phyloP scores from a whole-genome alignment of 2,888 invertebrate species.

The Apodemia hepburni region DNA sequence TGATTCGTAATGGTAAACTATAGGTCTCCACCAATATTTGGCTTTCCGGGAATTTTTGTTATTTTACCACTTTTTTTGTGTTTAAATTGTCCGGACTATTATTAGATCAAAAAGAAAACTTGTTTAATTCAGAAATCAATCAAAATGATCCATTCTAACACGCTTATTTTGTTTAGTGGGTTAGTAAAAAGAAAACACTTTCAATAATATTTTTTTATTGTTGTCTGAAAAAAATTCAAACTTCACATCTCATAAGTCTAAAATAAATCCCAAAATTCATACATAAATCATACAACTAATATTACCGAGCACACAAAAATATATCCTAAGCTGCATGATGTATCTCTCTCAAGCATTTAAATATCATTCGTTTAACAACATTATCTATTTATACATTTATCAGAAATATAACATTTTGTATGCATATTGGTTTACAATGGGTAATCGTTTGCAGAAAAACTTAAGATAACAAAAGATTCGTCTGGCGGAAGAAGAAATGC shows the following conservation, averaged over 20 bases:
- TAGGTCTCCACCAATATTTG: too few relatives aligned
- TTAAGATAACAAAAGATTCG: neutral
- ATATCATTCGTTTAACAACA: constrained; percentile 6
- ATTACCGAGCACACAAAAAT: constrained; percentile 1
- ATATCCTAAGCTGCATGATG: constrained; percentile 1
- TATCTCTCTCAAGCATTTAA: constrained; percentile 8
- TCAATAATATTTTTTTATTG: neutral
- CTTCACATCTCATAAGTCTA: constrained; percentile 1
- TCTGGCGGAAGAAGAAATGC: too few relatives aligned
- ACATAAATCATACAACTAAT: constrained; percentile 2
- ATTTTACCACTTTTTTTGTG: too few relatives aligned
- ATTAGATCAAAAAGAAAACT: too few relatives aligned
- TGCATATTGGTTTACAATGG: neutral
- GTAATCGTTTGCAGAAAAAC: neutral
- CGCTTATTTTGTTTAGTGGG: too few relatives aligned
- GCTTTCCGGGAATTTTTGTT: too few relatives aligned
- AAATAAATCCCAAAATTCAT: constrained; percentile 4
- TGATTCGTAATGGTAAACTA: too few relatives aligned
- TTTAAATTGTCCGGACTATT: too few relatives aligned
- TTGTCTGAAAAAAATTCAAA: constrained; percentile 13
- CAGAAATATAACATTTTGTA: neutral
- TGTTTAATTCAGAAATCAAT: too few relatives aligned
- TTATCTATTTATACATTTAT: neutral
- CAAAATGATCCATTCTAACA: too few relatives aligned
- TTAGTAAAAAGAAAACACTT: neutral